A percentile compares a stretch with the other conserved stretches of the same genome.
Evolutionary conservation across 2,113 vertebrate species (phyloP).

Genomic region (Dascyllus trimaculatus): DNA sequence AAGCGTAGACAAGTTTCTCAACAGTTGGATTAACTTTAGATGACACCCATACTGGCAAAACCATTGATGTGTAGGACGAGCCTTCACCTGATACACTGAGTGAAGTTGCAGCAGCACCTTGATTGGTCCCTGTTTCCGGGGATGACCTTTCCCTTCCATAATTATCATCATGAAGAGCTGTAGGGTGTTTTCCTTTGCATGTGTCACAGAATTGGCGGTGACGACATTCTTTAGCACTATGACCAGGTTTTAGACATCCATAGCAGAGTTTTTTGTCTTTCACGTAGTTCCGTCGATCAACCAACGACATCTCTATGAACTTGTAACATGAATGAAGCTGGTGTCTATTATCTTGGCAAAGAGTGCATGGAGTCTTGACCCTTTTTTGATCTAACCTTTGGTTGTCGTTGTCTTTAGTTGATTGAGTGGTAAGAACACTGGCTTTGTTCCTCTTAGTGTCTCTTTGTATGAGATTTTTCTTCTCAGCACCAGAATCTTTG

Average conservation of each 20-base stretch:
- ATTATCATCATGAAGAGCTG: neutral
- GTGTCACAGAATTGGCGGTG: neutral
- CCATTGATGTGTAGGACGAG: constrained; percentile 7
- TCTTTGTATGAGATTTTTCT: neutral
- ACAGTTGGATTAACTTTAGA: neutral
- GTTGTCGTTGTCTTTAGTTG: neutral
- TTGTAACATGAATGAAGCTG: constrained; percentile 5
- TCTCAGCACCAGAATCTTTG: neutral
- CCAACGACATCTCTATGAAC: constrained; percentile 13
- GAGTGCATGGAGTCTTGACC: neutral
- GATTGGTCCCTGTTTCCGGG: neutral
- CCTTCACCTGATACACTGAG: neutral
- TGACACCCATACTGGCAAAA: constrained; percentile 17
- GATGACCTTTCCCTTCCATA: neutral
- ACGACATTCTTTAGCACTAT: neutral
- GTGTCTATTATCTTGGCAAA: constrained; percentile 12
- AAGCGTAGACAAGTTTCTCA: neutral
- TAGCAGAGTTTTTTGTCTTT: constrained; percentile 24
- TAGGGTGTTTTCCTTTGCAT: constrained; percentile 10
- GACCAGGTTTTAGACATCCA: neutral
- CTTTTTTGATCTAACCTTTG: neutral
- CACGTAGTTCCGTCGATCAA: neutral
- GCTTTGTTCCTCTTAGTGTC: neutral
- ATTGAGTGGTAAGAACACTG: neutral
- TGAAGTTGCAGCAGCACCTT: neutral